Conservation (phyloP, 2,797 vertebrate genomes). For the Sebastes itinus region DNA sequence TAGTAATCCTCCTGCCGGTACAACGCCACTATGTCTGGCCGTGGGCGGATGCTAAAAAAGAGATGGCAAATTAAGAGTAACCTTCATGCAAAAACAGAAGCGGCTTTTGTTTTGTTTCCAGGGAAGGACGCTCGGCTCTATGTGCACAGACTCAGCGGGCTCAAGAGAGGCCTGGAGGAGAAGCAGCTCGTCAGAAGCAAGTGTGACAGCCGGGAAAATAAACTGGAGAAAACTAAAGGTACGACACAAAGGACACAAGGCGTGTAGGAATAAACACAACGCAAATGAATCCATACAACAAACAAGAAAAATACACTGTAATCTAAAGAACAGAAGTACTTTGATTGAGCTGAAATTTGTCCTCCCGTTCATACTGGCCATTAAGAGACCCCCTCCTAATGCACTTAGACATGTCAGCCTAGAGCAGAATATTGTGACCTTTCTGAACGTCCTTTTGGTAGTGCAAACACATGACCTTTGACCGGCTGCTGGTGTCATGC, state of each 20-base stretch:
- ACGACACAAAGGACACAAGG: neutral
- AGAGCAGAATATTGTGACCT: slow-evolving; percentile 4
- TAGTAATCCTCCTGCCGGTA: slow-evolving; percentile 45
- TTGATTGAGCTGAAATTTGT: neutral
- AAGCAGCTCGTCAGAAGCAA: slow-evolving; percentile 86
- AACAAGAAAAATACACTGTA: neutral
- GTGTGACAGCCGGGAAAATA: slow-evolving; percentile 94
- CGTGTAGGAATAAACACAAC: neutral
- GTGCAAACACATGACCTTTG: slow-evolving; percentile 2
- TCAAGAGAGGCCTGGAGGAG: slow-evolving; percentile 88
- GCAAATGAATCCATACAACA: neutral
- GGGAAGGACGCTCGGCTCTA: slow-evolving; percentile 96
- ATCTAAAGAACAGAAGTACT: neutral
- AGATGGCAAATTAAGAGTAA: slow-evolving; percentile 40
- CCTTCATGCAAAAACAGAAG: slow-evolving; percentile 41
- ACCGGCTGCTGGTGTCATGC: slow-evolving; percentile 9
- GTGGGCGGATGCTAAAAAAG: slow-evolving; percentile 54
- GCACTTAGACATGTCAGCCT: neutral
- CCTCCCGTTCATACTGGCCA: neutral
- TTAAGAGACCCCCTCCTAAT: neutral
- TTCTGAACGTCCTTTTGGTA: slow-evolving; percentile 9
- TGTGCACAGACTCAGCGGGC: slow-evolving; percentile 89
- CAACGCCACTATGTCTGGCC: slow-evolving; percentile 16
- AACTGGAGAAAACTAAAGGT: slow-evolving; percentile 99
- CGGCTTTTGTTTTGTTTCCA: slow-evolving; percentile 63